Conservation (phyloP, 1,140 invertebrate genomes). For the Lasioglossum albipes region DNA sequence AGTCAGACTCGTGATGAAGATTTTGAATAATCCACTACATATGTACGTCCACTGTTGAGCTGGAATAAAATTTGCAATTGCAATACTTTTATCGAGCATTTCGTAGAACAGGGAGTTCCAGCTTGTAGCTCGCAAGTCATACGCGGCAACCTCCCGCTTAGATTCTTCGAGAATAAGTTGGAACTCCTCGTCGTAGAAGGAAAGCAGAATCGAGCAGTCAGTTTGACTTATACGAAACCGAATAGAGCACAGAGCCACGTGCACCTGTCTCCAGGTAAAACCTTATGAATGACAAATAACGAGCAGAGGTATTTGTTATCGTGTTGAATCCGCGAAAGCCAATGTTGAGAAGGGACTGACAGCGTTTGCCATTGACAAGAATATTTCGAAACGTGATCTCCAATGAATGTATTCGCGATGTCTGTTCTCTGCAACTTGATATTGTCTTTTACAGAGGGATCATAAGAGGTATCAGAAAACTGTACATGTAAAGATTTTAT, state of each 20-base stretch:
- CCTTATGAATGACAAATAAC: constrained; percentile 48
- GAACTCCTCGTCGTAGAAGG: neutral
- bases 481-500: no score
- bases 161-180: no score
- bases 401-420: constrained; percentile 23
- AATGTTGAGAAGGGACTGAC: constrained; percentile 36
- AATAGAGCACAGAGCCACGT: constrained; percentile 30
- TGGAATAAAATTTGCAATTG: no score
- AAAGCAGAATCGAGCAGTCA: constrained; percentile 25
- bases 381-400: constrained; percentile 11
- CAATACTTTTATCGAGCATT: constrained; percentile 1
- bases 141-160: no score
- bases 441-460: constrained; percentile 5
- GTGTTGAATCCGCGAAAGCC: constrained; percentile 5
- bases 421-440: neutral
- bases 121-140: no score
- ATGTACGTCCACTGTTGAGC: no score
- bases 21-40: no score
- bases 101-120: neutral
- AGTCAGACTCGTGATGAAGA: no score
- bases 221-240: constrained; percentile 30
- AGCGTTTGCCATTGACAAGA: constrained; percentile 32
- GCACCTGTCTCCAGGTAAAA: constrained; percentile 32
- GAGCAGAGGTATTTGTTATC: constrained; percentile 43
- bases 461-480: no score